A percentile compares a stretch with the other conserved stretches of the same genome.
Conservation (phyloP, 1,140 invertebrate genomes). For the Bathynomus jamesi region DNA sequence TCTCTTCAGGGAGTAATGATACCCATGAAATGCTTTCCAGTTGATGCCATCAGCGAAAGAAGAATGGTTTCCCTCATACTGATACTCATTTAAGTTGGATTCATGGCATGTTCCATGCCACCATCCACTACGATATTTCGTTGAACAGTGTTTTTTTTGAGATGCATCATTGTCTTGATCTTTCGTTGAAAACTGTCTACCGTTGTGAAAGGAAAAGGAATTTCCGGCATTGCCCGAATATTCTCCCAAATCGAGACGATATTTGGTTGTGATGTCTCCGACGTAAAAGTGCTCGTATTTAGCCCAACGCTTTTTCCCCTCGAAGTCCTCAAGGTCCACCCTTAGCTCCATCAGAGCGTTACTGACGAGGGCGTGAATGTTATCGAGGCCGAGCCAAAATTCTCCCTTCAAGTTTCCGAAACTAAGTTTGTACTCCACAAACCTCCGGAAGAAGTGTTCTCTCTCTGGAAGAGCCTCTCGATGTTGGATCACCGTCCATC, state of each 20-base stretch:
- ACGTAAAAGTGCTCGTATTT: neutral
- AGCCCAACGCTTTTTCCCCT: neutral
- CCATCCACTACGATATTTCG: neutral
- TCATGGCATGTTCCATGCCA: neutral
- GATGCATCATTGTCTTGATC: neutral
- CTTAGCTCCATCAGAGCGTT: neutral
- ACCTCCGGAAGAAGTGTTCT: slow-evolving; percentile 51
- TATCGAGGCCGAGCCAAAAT: slow-evolving; percentile 59
- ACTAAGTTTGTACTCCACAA: slow-evolving; percentile 54
- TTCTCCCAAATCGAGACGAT: neutral
- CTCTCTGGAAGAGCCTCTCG: slow-evolving; percentile 44
- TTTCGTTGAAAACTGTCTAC: neutral
- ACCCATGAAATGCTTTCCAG: neutral
- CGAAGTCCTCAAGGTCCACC: neutral
- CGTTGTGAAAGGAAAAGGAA: neutral
- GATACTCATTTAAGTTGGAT: neutral
- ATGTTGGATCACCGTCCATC: slow-evolving; percentile 47
- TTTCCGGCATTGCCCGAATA: neutral
- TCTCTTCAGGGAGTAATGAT: neutral
- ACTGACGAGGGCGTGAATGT: slow-evolving; percentile 47
- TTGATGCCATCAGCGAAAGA: neutral
- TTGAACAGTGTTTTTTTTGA: neutral
- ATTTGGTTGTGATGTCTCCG: neutral
- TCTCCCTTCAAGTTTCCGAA: slow-evolving; percentile 52
- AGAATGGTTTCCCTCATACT: neutral